A percentile compares a stretch with the other conserved stretches of the same genome.
phyloP scores from a whole-genome alignment of 2,888 invertebrate genomes.

The Nomada ruficornis region DNA sequence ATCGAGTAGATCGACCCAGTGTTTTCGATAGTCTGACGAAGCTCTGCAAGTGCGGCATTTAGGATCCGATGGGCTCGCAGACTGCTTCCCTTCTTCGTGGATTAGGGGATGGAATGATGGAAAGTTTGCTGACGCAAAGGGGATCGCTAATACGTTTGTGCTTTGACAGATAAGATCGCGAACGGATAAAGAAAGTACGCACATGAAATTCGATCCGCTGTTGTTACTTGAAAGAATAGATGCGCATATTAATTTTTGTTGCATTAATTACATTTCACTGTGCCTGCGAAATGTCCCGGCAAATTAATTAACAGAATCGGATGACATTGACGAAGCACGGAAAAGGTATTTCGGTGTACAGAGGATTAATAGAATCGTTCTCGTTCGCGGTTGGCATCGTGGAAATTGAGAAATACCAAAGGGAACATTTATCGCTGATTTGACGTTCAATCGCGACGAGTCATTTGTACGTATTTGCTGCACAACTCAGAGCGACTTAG shows the following conservation, averaged over 20 bases:
- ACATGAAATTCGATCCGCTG: no score
- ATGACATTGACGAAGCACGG: no score
- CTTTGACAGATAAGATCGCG: no score
- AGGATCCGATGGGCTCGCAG: not conserved
- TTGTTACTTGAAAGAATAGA: no score
- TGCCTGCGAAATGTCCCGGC: no score
- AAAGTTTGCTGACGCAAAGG: no score
- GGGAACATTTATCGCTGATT: conserved; percentile 36
- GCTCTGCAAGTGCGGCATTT: not conserved
- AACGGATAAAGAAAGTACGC: no score
- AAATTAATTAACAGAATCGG: no score
- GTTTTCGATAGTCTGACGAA: not conserved
- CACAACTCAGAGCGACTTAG: conserved; percentile 52
- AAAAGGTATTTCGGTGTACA: no score
- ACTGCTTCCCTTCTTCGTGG: not conserved
- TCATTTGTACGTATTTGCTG: conserved; percentile 65
- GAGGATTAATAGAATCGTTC: not conserved
- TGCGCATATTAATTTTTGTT: no score
- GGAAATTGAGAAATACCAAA: not conserved
- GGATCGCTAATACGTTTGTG: no score
- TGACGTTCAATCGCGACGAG: conserved; percentile 46
- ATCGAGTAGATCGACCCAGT: no score
- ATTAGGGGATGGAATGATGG: not conserved
- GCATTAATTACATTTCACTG: not conserved
- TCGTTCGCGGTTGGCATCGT: not conserved